Base-by-base conservation (phyloP, 1,140 invertebrate genomes). In the Drosophila nigromelanica region DNA sequence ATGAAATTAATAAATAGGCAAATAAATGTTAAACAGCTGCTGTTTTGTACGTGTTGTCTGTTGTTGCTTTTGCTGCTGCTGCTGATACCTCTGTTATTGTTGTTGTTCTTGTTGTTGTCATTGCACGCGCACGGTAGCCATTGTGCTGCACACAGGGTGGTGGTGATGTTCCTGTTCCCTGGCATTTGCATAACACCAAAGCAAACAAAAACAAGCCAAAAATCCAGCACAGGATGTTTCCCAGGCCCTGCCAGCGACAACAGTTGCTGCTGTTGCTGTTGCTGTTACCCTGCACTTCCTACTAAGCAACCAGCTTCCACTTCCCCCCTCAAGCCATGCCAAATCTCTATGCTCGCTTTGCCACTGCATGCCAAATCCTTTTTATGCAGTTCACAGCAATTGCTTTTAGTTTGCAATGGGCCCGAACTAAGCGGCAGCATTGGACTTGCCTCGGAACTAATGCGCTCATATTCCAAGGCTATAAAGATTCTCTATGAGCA, bases 1-100 rank as follows among this genome's bases (percentile, higher is more conserved):
- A 89, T 89, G 83, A 89, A 89, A 89, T 89, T 89, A 89, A 89
- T 89, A 89, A 89, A 89, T 89, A 89, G 85, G 85, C 85, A 89
- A 89, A 89, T 89, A 89, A 89, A 89, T 89, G 85, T 89, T 89
- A 89, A 89, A 89, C 85, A 89, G 85, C 83, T 89, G 85, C 79
- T 85, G 83, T 82, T 89, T 89, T 85, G 76, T 83, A 83, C 79
- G 80, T 80, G 79, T 87, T 87, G 27, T 64, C 70, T 56, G 40
- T 58, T 63, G 67, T 73, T 67, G 52, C 24, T 63, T 12, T 12
- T 56, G 33, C 33, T 54, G 54, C 40, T 67, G 52, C 40, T 59
- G 51, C 48, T 55, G n/a, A 30, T 54, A 3, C 10, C 59, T 50
- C 42, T 43, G 37, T 12, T 62, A 42, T 39, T 54, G 11, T 4